A percentile compares a stretch with the other conserved stretches of the same genome.
Evolutionary conservation across 2,797 vertebrate genomes (phyloP).

Genomic region (Thaleichthys pacificus): DNA sequence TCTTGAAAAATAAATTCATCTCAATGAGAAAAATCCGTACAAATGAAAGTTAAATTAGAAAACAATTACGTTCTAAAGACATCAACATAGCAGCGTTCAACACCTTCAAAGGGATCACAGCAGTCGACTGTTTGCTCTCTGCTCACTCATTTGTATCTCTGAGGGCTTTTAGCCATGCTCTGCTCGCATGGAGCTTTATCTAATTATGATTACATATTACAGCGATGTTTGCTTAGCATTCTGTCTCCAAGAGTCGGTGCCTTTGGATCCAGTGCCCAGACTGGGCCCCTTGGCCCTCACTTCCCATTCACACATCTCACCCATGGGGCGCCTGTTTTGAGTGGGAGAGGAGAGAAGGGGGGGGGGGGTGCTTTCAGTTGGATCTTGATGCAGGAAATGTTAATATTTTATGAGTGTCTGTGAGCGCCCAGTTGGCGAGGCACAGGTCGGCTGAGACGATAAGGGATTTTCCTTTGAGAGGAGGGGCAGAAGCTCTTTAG

Average conservation of each 20-base stretch:
- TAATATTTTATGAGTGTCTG: conserved; percentile 56
- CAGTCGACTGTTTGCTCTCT: conserved; percentile 26
- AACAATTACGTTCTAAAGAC: too few relatives aligned
- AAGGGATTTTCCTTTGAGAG: conserved; percentile 32
- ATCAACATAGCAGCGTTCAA: too few relatives aligned
- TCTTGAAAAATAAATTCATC: too few relatives aligned
- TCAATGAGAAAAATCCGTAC: too few relatives aligned
- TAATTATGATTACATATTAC: conserved; percentile 38
- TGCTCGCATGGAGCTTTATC: conserved; percentile 25
- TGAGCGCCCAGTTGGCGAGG: conserved; percentile 52
- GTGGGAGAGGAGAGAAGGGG: conserved; percentile 30
- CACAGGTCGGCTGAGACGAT: conserved; percentile 40
- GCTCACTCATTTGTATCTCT: conserved; percentile 33
- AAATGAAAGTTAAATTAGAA: too few relatives aligned
- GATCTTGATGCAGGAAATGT: conserved; percentile 33
- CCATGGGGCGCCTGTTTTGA: conserved; percentile 36
- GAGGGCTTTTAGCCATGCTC: conserved; percentile 3
- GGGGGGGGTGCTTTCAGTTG: conserved; percentile 27
- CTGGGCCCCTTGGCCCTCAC: conserved; percentile 18
- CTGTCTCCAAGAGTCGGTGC: conserved; percentile 13
- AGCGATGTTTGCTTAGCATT: conserved; percentile 42
- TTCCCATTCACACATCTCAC: background rate
- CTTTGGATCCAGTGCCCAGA: conserved; percentile 21
- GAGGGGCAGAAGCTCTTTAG: conserved; percentile 25
- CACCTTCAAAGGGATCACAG: background rate